Percentiles rank a stretch among this genome's conserved stretches.
These are phyloP conservation scores for Prunella himalayana DNA, from an alignment of 2,113 vertebrate genomes.

Conservation along the genomic window DNA sequence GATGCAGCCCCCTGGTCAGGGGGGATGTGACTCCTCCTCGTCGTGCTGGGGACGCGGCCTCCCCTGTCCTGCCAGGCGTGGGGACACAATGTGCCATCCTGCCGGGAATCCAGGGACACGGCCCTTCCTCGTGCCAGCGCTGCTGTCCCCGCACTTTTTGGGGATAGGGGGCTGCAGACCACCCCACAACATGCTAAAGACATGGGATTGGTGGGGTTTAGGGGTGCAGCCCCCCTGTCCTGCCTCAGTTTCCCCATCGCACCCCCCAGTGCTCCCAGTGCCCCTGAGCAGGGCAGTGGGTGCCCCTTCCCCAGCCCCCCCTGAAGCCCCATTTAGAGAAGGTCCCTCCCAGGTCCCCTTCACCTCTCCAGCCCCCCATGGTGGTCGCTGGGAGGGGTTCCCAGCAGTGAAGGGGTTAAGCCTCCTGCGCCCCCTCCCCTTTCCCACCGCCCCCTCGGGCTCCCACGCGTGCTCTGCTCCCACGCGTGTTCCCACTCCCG, in stretches of 20 bases:
- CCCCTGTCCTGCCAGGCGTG: background rate
- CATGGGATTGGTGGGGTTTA: background rate
- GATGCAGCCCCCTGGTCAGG: background rate
- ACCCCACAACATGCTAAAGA: background rate
- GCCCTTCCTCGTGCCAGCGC: background rate
- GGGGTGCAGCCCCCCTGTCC: background rate
- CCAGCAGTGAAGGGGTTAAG: background rate
- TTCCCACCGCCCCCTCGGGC: background rate
- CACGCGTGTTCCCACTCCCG: background rate
- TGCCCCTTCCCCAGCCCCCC: background rate
- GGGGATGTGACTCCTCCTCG: background rate
- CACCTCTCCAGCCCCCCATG: background rate
- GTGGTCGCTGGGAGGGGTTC: background rate
- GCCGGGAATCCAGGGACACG: fast-evolving
- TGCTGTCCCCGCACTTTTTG: fast-evolving
- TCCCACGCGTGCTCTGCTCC: background rate
- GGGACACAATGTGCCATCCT: too few species aligned
- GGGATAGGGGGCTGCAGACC: background rate
- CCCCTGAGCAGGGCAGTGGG: background rate
- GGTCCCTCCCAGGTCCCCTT: background rate
- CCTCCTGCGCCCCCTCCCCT: too few species aligned
- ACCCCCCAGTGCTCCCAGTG: background rate
- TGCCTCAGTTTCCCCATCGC: background rate
- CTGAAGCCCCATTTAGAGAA: background rate
- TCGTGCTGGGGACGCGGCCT: background rate